phyloP scores from a whole-genome alignment of 2,113 vertebrate species.

The Machaerirhynchus nigripectus region DNA sequence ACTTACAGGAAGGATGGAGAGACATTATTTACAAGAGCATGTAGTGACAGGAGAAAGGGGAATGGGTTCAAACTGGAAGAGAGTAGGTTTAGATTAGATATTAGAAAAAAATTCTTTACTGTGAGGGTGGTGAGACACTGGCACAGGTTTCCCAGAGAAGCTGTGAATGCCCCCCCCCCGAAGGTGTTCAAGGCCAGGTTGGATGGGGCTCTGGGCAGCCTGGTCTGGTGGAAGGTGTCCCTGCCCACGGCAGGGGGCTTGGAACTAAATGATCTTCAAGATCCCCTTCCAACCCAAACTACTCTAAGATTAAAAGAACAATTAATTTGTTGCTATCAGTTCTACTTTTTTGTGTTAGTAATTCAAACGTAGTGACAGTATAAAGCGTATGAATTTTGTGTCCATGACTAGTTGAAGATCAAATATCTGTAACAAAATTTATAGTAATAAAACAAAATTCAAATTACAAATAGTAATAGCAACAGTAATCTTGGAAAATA shows the following conservation, averaged over 20 bases:
- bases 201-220: neutral
- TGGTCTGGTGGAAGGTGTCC: neutral
- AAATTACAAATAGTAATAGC: neutral
- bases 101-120: neutral
- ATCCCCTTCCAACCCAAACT: neutral
- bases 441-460: neutral
- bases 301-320: neutral
- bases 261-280: neutral
- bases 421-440: neutral
- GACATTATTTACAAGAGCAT: neutral
- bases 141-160: neutral
- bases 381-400: neutral
- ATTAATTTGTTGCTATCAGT: neutral
- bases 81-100: neutral
- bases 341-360: neutral
- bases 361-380: neutral
- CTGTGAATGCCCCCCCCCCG: rapidly evolving
- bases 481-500: neutral
- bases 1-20: neutral
- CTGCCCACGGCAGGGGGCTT: neutral
- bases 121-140: neutral
- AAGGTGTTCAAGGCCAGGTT: neutral
- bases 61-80: neutral
- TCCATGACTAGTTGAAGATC: neutral
- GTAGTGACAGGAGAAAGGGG: neutral